Percentiles rank a stretch among this genome's conserved stretches.
Evolutionary conservation across 2,888 invertebrate species (phyloP).

Genomic region (Serrognathus titanus): DNA sequence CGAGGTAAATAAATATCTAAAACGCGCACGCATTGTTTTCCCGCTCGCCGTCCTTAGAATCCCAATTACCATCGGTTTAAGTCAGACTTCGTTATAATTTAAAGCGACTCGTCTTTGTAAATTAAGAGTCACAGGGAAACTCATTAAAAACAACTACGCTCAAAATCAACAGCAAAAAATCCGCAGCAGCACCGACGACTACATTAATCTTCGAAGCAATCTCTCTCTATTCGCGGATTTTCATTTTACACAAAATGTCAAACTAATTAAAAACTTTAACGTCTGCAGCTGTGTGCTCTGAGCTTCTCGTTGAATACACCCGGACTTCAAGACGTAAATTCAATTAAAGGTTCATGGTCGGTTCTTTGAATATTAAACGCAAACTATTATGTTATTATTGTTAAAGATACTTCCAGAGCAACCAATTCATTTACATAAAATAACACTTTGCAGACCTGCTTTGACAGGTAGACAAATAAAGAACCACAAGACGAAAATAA

Average conservation of each 20-base stretch:
- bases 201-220: constrained; percentile 18
- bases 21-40: neutral
- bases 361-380: no score
- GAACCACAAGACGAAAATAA: no score
- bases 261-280: constrained; percentile 23
- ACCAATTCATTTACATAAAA: no score
- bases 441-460: no score
- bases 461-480: no score
- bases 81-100: neutral
- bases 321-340: neutral
- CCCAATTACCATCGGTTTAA: neutral
- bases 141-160: constrained; percentile 3
- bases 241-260: constrained; percentile 21
- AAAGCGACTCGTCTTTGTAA: constrained; percentile 3
- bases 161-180: constrained; percentile 15
- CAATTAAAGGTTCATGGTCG: no score
- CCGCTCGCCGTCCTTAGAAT: neutral
- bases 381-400: no score
- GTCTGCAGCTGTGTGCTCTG: constrained; percentile 12
- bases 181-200: constrained; percentile 8
- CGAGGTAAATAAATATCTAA: neutral
- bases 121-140: constrained; percentile 5
- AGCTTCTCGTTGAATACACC: neutral
- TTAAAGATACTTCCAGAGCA: no score
- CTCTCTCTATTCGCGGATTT: constrained; percentile 13